A percentile compares a stretch with the other conserved stretches of the same genome.
Conservation (phyloP, 2,797 vertebrate genomes). For the Pantherophis alleghaniensis region DNA sequence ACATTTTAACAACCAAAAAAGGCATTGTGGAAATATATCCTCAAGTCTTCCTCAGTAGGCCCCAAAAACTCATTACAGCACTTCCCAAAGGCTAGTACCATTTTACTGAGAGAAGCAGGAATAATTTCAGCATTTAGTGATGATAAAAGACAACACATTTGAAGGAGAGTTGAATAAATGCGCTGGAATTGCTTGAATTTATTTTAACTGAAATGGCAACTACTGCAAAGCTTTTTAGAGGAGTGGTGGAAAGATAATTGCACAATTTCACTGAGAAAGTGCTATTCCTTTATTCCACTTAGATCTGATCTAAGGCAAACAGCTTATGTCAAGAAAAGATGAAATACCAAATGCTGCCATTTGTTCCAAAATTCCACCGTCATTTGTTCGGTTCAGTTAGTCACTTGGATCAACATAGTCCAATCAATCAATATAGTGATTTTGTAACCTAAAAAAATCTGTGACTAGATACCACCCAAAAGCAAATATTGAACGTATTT, state of each 20-base stretch:
- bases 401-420: neutral
- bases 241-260: neutral
- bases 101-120: neutral
- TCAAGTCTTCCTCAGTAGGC: neutral
- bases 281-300: neutral
- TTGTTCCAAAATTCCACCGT: neutral
- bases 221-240: neutral
- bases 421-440: neutral
- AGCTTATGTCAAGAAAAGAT: neutral
- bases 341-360: neutral
- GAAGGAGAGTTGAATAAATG: neutral
- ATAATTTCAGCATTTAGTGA: neutral
- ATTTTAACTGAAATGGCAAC: neutral
- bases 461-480: neutral
- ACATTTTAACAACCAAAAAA: neutral
- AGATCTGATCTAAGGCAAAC: neutral
- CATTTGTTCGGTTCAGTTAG: neutral
- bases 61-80: neutral
- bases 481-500: neutral
- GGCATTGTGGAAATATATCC: neutral
- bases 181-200: neutral
- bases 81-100: neutral
- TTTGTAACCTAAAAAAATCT: neutral
- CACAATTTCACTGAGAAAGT: neutral
- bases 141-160: neutral